These are phyloP conservation scores for Aegithalos caudatus DNA, from an alignment of 2,113 vertebrate genomes.

Conservation along the genomic window DNA sequence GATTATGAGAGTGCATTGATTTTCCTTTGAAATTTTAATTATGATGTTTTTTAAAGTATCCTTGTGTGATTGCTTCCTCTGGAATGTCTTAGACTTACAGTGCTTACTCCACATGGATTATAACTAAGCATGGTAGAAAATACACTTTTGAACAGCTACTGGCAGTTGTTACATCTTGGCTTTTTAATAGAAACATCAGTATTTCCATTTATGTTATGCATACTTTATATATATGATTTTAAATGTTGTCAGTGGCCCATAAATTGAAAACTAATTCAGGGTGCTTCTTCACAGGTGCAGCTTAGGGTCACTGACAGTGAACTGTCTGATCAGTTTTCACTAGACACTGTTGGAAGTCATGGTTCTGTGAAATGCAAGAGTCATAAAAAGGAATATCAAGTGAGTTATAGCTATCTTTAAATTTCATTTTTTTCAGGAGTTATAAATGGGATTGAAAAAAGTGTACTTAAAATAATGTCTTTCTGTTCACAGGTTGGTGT, in stretches of 20 bases:
- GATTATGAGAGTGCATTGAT: not conserved
- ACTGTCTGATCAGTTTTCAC: slow-evolving; percentile 91
- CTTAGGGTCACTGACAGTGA: slow-evolving; percentile 97
- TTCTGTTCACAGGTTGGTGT: slow-evolving; percentile 83
- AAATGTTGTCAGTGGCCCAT: not conserved
- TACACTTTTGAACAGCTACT: not conserved
- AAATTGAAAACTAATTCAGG: not conserved
- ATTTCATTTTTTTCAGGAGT: not conserved
- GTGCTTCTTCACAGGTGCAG: slow-evolving; percentile 80
- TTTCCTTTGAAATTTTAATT: not conserved
- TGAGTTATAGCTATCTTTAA: slow-evolving; percentile 61
- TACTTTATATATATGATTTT: not conserved
- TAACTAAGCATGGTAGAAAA: not conserved
- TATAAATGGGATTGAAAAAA: not conserved
- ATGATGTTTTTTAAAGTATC: not conserved
- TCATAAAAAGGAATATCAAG: slow-evolving; percentile 86
- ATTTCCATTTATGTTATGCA: not conserved
- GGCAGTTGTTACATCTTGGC: not conserved
- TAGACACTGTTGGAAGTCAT: slow-evolving; percentile 95
- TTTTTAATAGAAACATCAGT: not conserved
- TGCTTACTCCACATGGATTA: not conserved
- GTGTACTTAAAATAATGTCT: not conserved
- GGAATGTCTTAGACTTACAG: not conserved
- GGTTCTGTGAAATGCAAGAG: slow-evolving; percentile 94
- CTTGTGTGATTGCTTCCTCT: not conserved